Evolutionary conservation across 1,140 invertebrate species (phyloP).

Genomic region (Pararge aegeria): DNA sequence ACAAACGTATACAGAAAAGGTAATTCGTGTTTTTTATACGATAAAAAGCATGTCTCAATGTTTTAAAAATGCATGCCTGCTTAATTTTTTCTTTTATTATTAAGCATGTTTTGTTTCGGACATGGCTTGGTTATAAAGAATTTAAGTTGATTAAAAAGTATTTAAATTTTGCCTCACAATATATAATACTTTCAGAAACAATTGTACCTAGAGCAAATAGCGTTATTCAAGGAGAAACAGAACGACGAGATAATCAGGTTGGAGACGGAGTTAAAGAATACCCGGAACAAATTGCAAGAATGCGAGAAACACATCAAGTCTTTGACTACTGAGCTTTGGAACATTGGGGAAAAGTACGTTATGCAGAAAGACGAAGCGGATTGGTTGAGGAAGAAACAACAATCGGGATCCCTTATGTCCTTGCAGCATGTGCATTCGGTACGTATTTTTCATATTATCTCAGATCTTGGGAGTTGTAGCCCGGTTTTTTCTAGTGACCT

Average conservation of each 20-base stretch:
- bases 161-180: neutral
- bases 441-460: neutral
- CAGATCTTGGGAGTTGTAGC: too few relatives aligned
- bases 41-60: neutral
- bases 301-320: conserved; percentile 80
- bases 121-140: neutral
- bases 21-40: conserved; percentile 34
- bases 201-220: conserved; percentile 80
- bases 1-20: conserved; percentile 26
- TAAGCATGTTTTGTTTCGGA: neutral
- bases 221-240: conserved; percentile 70
- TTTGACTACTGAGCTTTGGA: conserved; percentile 80
- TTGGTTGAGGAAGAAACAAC: conserved; percentile 57
- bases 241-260: conserved; percentile 64
- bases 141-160: neutral
- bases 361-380: conserved; percentile 80
- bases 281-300: conserved; percentile 77
- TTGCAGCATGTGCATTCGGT: conserved; percentile 70
- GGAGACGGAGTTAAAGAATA: conserved; percentile 57
- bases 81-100: neutral
- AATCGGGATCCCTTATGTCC: conserved; percentile 64
- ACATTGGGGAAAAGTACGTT: conserved; percentile 81
- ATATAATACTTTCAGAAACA: conserved; percentile 66
- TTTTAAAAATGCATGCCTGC: neutral
- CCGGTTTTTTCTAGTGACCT: too few relatives aligned